Evolutionary conservation across 2,888 invertebrate genomes (phyloP).

Genomic region (Napeogenes sylphis): DNA sequence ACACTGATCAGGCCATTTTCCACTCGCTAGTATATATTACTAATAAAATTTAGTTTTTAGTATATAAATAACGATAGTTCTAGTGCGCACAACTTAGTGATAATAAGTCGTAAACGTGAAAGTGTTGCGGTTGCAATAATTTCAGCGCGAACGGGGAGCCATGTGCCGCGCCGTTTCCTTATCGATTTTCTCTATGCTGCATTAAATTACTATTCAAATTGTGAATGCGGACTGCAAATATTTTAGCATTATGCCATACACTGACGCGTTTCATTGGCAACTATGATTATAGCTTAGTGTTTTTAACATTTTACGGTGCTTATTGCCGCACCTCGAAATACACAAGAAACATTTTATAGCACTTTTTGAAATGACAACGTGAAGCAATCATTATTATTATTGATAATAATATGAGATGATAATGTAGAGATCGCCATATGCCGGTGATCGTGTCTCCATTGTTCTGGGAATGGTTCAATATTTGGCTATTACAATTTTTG

Average conservation of each 20-base stretch:
- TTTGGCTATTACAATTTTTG: constrained; percentile 68
- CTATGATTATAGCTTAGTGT: constrained; percentile 25
- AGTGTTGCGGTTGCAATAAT: constrained; percentile 52
- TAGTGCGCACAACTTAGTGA: constrained; percentile 33
- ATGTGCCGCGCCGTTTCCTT: constrained; percentile 69
- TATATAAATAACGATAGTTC: constrained; percentile 18
- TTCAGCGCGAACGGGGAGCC: constrained; percentile 52
- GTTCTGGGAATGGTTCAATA: constrained; percentile 73
- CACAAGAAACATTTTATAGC: constrained; percentile 17
- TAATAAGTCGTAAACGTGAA: constrained; percentile 43
- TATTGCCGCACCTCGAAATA: constrained; percentile 21
- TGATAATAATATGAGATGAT: constrained; percentile 36
- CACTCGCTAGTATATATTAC: constrained; percentile 25
- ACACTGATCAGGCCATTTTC: constrained; percentile 39
- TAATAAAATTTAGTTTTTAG: constrained; percentile 28
- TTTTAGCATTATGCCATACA: constrained; percentile 53
- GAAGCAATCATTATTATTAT: constrained; percentile 31
- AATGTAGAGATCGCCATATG: constrained; percentile 44
- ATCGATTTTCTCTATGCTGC: constrained; percentile 76
- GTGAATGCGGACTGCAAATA: constrained; percentile 65
- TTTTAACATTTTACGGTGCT: constrained; percentile 28
- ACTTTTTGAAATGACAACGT: constrained; percentile 25
- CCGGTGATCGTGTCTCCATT: constrained; percentile 64
- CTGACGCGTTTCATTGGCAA: constrained; percentile 42
- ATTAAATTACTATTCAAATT: constrained; percentile 68